Base-by-base conservation (phyloP, 2,113 vertebrate genomes). In the Plotosus lineatus region DNA sequence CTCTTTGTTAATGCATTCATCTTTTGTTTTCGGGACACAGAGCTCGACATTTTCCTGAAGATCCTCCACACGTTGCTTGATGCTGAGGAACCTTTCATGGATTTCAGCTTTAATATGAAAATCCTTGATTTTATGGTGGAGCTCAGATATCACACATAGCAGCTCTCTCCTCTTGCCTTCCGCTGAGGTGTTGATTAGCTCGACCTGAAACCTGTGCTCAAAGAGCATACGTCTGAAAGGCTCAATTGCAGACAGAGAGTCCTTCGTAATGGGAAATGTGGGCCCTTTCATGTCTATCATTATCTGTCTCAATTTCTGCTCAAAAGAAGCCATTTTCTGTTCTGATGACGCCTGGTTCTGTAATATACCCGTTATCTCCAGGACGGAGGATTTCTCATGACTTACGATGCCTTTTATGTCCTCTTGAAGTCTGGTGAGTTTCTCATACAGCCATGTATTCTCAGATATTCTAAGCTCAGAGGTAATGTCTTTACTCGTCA, bases 391-490 rank as follows among this genome's bases (percentile, higher is more conserved):
- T 82, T 92, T 92, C 86, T 96, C 90, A 36, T 90, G 87, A 84
- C 87, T 92, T 40, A 88, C 89, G 5, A 94, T 88, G 79, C 88
- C 91, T 23, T 77, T 87, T 50, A 94, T 89, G 84, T 94, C 94
- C 0, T 89, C 93, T 85, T 93, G 92, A 50, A 98, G 92, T 82
- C 86, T 85, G 72, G 85, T 90, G 38, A 98, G 91, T 3, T 91
- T 95, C 78, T 95, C 91, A 68, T 82, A 90, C 56, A 98, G 90
- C 89, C 92, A 93, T 0, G 94, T 83, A 36, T 90, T 94, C 82
- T 98, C 96, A 14, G 91, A 91, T 48, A 95, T 66, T 81, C 86
- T 95, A 14, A 97, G 92, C 38, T 95, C 94, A 44, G 90, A 74
- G 50, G 83, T 84, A 53, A 93, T 87, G 65, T 93, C 87, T 83